A percentile compares a stretch with the other conserved stretches of the same genome.
Conservation (phyloP, 2,113 vertebrate genomes). For the Narcine bancroftii region DNA sequence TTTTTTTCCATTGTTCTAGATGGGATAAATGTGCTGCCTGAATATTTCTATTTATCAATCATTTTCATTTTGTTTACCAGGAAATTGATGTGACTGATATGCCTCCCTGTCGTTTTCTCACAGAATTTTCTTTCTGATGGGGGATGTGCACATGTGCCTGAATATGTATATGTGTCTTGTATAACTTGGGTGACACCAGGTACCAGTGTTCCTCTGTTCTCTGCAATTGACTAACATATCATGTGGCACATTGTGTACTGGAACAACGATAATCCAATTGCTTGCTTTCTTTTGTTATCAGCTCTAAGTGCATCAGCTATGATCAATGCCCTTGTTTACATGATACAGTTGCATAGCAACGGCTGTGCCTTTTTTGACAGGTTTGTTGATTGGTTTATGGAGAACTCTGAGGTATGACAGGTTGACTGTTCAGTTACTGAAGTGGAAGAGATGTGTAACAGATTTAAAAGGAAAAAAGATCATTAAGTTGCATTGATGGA, state of each 20-base stretch:
- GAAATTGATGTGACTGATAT: background rate
- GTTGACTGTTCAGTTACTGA: background rate
- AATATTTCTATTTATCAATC: background rate
- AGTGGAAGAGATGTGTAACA: background rate
- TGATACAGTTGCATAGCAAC: conserved; percentile 16
- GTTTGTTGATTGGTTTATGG: conserved; percentile 19
- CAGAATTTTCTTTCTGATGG: too few relatives aligned
- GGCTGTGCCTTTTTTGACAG: background rate
- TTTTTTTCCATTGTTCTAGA: too few relatives aligned
- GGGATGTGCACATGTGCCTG: background rate
- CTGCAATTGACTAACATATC: conserved; percentile 5
- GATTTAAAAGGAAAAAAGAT: background rate
- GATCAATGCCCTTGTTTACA: conserved; percentile 30
- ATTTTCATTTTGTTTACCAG: background rate
- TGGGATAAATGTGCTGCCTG: background rate
- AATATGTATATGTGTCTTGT: background rate
- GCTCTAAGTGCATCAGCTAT: conserved; percentile 1
- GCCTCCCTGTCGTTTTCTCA: background rate
- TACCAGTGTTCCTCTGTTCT: background rate
- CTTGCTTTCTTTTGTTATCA: conserved; percentile 30
- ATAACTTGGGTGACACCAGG: background rate
- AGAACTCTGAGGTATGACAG: background rate
- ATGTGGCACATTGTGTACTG: background rate
- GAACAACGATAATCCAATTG: conserved; percentile 30
- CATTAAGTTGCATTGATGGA: background rate